Evolutionary conservation across 2,113 vertebrate species (phyloP), one percentile per base, ranked within the genome.

Genomic region (Chloebia gouldiae): DNA sequence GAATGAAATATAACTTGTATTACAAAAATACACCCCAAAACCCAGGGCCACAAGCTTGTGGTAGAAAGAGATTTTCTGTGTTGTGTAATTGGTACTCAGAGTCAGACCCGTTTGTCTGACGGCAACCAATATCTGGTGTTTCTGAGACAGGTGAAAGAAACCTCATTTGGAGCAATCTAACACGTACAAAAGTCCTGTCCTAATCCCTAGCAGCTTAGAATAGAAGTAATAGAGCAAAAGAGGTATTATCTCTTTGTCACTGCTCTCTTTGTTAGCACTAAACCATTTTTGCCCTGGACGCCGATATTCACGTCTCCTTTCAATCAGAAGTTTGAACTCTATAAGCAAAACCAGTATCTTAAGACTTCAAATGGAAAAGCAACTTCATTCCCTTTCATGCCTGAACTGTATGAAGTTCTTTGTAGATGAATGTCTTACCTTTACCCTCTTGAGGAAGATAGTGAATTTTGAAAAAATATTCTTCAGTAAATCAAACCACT

Each of bases 401-500:
- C 69, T 71, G 35, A 90, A 60, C 66, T 22, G 24, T 0, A 7
- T 15, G 35, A 81, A 86, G 21, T 16, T 45, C 60, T 70, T 42
- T 12, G 35, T 7, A 85, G 89, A 84, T 53, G 2, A 17, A 82
- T 28, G 70, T 33, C 97, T 97, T 97, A 99, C 99, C 98, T 99
- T 99, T 97, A 99, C 98, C 96, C 98, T 98, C 88, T 98, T 98
- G 81, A 99, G 98, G 94, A 99, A 99, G 93, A 99, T 95, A 21
- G 98, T 98, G 97, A 99, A 99, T 96, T 98, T 98, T 45, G 98
- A 98, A 96, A 99, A 99, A 96, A 99, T 97, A 91, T 93, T 98
- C 93, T 98, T 98, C 93, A 99, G 97, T 63, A 99, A 97, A 93
- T 99, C 98, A 92, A 99, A 99, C 99, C 99, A 99, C 96, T 99